A percentile compares a stretch with the other conserved stretches of the same genome.
Conservation (phyloP, 2,888 invertebrate species). For the Taphrorychus bicolor region DNA sequence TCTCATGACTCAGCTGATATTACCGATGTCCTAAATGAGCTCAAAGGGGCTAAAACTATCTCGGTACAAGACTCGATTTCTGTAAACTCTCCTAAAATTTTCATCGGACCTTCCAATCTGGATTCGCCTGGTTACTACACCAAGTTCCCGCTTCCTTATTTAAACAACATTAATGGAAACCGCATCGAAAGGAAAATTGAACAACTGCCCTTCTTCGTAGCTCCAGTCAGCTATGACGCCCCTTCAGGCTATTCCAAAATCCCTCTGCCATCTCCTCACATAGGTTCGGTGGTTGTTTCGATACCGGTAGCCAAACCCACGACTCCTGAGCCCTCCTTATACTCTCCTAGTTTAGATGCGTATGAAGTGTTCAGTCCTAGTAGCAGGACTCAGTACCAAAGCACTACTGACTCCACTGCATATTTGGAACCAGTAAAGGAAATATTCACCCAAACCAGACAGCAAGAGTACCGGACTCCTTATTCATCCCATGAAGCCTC, state of each 20-base stretch:
- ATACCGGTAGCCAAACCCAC: slow-evolving; percentile 3
- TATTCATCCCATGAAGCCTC: neutral
- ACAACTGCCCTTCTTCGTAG: slow-evolving; percentile 84
- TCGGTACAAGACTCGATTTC: slow-evolving; percentile 78
- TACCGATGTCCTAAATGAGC: slow-evolving; percentile 72
- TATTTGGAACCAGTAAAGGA: neutral
- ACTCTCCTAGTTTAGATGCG: neutral
- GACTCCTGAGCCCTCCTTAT: neutral
- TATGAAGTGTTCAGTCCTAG: neutral
- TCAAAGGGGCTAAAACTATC: slow-evolving; percentile 76
- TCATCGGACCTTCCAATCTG: slow-evolving; percentile 81
- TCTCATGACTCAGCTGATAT: slow-evolving; percentile 67
- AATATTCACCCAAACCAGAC: neutral
- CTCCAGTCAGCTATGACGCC: slow-evolving; percentile 84
- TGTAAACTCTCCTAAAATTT: slow-evolving; percentile 75
- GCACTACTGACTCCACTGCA: neutral
- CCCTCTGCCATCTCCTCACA: slow-evolving; percentile 84
- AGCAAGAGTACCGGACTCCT: neutral
- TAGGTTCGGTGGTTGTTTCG: slow-evolving; percentile 80
- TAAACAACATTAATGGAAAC: slow-evolving; percentile 74
- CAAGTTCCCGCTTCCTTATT: slow-evolving; percentile 83
- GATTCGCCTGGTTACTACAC: slow-evolving; percentile 74
- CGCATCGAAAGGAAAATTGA: slow-evolving; percentile 75
- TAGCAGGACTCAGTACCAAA: slow-evolving; percentile 6
- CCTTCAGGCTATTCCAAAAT: slow-evolving; percentile 86